Conservation (phyloP, 2,797 vertebrate species). For the Otolemur crassicaudatus region DNA sequence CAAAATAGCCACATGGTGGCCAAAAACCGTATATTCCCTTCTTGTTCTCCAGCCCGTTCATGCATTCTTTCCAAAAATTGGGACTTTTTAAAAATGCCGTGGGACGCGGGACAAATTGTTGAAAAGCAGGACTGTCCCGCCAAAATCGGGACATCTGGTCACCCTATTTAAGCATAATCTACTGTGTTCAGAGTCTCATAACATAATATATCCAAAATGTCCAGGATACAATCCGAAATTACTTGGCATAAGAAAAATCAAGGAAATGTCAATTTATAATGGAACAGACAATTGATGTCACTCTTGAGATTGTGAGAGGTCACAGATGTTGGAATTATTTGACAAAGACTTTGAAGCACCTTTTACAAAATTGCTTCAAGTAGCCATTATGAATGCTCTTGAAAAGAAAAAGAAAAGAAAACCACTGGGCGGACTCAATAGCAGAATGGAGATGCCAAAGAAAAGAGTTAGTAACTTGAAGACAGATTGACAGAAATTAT, state of each 20-base stretch:
- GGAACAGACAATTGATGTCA: not conserved
- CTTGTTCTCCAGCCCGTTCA: no score
- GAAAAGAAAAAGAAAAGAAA: not conserved
- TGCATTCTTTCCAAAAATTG: no score
- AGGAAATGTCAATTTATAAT: not conserved
- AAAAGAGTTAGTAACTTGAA: not conserved
- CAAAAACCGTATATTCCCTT: no score
- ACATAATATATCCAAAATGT: not conserved
- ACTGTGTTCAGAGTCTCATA: not conserved
- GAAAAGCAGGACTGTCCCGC: no score
- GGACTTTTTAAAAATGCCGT: no score
- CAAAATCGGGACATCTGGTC: no score
- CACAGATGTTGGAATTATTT: not conserved
- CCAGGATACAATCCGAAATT: not conserved
- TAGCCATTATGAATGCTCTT: not conserved
- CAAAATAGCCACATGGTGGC: no score
- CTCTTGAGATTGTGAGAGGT: not conserved
- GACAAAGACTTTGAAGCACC: not conserved
- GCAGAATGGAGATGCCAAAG: not conserved
- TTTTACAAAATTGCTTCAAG: not conserved
- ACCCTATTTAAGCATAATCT: not conserved
- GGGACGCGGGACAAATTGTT: no score
- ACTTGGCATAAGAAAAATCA: not conserved
- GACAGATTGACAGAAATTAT: not conserved
- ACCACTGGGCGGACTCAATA: not conserved